Percentiles rank a stretch among this genome's conserved stretches.
These are phyloP conservation scores for Gnathonemus longibarbis DNA, from an alignment of 2,113 vertebrate genomes.

Conservation along the genomic window DNA sequence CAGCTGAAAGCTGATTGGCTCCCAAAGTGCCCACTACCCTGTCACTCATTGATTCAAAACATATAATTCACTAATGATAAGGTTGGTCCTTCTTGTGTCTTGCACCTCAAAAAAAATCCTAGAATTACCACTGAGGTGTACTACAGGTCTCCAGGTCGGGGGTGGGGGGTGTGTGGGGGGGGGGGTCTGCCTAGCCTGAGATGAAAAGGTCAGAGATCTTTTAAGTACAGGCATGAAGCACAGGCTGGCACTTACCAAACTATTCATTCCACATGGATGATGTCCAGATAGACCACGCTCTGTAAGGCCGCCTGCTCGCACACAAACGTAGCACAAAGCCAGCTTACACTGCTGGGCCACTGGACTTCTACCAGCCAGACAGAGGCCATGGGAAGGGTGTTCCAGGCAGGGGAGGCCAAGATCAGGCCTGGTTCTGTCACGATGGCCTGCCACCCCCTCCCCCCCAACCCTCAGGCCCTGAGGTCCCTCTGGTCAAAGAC, in stretches of 20 bases:
- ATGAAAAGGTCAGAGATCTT: background rate
- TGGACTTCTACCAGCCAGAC: background rate
- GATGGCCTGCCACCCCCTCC: background rate
- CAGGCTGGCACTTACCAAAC: background rate
- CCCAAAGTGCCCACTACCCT: background rate
- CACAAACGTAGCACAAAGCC: background rate
- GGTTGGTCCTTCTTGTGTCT: background rate
- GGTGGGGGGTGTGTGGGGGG: background rate
- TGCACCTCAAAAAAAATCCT: background rate
- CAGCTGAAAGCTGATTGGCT: background rate
- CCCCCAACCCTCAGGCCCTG: slow-evolving; percentile 34
- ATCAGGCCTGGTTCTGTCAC: background rate
- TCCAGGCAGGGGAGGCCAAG: background rate
- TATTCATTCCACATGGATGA: background rate
- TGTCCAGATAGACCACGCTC: background rate
- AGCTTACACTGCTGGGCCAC: background rate
- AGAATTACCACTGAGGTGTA: background rate
- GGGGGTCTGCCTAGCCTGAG: background rate
- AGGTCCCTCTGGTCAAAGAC: slow-evolving; percentile 69
- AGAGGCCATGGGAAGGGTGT: background rate
- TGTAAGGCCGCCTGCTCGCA: background rate
- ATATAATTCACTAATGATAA: background rate
- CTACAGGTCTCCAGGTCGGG: background rate
- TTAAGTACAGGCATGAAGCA: background rate
- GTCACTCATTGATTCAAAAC: background rate